phyloP scores from a whole-genome alignment of 2,113 vertebrate species.

The Limanda limanda region DNA sequence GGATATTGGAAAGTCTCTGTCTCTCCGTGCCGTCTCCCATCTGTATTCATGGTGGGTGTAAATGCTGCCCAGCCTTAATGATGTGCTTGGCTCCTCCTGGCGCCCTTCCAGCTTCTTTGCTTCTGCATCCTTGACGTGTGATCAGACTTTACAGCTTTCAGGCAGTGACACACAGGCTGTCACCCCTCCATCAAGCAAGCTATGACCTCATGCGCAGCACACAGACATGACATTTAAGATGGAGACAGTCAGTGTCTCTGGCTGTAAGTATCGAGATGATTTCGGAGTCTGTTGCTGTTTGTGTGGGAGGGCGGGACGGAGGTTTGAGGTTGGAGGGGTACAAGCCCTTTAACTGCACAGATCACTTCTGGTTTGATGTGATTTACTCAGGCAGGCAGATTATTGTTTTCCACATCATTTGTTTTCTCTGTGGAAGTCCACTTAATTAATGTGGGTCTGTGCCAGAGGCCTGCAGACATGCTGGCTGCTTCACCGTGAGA shows the following conservation, averaged over 20 bases:
- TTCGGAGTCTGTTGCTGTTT: slow-evolving; percentile 3
- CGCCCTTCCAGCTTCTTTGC: slow-evolving; percentile 8
- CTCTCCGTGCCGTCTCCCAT: slow-evolving; percentile 8
- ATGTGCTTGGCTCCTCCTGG: slow-evolving; percentile 7
- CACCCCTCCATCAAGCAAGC: slow-evolving; percentile 18
- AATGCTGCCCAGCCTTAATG: neutral
- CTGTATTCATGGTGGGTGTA: slow-evolving; percentile 29
- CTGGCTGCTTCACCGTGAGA: slow-evolving; percentile 20
- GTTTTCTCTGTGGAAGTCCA: slow-evolving; percentile 45
- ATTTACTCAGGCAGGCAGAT: slow-evolving; percentile 37
- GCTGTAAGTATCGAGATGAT: neutral
- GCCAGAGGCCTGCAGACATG: slow-evolving; percentile 27
- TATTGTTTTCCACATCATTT: slow-evolving; percentile 50
- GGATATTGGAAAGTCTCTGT: neutral
- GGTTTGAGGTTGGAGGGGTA: neutral
- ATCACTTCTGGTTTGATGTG: slow-evolving; percentile 27
- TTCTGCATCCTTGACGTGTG: slow-evolving; percentile 38
- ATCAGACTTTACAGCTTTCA: slow-evolving; percentile 37
- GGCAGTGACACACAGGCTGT: slow-evolving; percentile 12
- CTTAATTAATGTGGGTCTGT: slow-evolving; percentile 43
- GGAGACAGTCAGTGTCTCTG: slow-evolving; percentile 27
- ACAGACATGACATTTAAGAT: slow-evolving; percentile 17
- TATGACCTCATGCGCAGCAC: slow-evolving; percentile 26
- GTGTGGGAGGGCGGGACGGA: too few species aligned
- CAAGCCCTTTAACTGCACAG: neutral